Evolutionary conservation across 2,888 invertebrate species (phyloP), one percentile per base, ranked within the genome.

Genomic region (Aethes cnicana): DNA sequence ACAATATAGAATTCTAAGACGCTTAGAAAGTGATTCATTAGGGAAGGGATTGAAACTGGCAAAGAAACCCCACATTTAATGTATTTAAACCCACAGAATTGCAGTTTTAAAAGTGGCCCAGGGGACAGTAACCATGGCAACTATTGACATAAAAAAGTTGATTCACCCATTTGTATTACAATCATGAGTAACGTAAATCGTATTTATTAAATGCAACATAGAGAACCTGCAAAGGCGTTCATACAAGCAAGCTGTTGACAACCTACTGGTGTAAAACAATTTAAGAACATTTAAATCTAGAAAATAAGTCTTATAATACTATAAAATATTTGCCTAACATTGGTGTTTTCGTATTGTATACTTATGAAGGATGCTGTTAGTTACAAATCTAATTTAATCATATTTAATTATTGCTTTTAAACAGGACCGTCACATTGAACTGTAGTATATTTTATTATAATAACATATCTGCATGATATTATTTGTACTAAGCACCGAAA

Each of bases 401-500:
- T 54, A 49, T 39, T 43, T 44, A 37, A 49, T 39, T 54, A 54
- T 54, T 54, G 49, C 54, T 54, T 26, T 25, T 33, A 47, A 11
- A 48, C 12, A 21, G 21, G 23, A 42, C 20, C 11, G 35, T 26
- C 25, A 36, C 7, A 23, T 23, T 16, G 8, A 47, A 12, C 9
- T 17, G 21, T 39, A 33, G 9, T 21, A 11, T 18, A 47, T 25
- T 25, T n/a, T n/a, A n/a, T n/a, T n/a, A n/a, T n/a, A n/a, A n/a
- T n/a, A n/a, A n/a, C n/a, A n/a, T 36, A 21, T 20, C 16, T 25
- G 48, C 12, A 21, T 25, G 44, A 53, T 46, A 16, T 2, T 32
- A 12, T 54, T 57, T 47, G 49, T 50, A 55, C 50, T 46, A 52
- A 56, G 54, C 52, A 58, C 56, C 58, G 12, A 12, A 44, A 16